These are phyloP conservation scores for Protophormia terraenovae DNA, from an alignment of 2,888 invertebrate genomes.

Conservation along the genomic window DNA sequence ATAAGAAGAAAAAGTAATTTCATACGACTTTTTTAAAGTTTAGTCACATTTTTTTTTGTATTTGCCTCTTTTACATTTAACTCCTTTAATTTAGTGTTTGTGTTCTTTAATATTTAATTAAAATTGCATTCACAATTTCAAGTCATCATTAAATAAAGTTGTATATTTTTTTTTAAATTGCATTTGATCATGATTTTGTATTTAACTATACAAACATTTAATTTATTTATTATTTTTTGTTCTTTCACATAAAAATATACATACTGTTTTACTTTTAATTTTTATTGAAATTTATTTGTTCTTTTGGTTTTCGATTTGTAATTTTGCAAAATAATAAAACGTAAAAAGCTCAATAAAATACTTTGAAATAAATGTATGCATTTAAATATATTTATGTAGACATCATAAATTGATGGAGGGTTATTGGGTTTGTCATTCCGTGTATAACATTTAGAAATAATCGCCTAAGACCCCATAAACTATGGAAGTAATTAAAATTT, in stretches of 20 bases:
- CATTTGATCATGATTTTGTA: slow-evolving; percentile 32
- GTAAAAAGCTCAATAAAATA: slow-evolving; percentile 19
- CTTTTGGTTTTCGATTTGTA: background rate
- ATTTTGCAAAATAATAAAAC: background rate
- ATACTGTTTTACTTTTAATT: background rate
- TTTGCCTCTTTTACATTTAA: slow-evolving; percentile 1
- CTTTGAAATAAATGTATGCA: background rate
- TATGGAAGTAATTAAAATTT: no score
- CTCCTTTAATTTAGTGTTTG: background rate
- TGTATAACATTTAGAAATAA: no score
- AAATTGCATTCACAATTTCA: slow-evolving; percentile 12
- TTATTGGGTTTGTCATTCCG: no score
- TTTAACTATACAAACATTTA: slow-evolving; percentile 15
- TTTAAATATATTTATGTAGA: no score
- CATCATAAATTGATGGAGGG: no score
- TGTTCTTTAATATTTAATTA: background rate
- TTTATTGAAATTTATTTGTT: background rate
- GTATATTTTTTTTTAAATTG: background rate
- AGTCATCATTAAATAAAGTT: background rate
- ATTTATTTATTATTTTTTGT: slow-evolving; percentile 9
- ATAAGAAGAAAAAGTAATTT: slow-evolving; percentile 79
- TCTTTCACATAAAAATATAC: background rate
- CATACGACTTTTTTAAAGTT: background rate
- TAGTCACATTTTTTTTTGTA: slow-evolving; percentile 24
- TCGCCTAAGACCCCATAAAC: no score